These are phyloP conservation scores for Tetragonisca angustula DNA, from an alignment of 2,888 invertebrate genomes.

Conservation along the genomic window DNA sequence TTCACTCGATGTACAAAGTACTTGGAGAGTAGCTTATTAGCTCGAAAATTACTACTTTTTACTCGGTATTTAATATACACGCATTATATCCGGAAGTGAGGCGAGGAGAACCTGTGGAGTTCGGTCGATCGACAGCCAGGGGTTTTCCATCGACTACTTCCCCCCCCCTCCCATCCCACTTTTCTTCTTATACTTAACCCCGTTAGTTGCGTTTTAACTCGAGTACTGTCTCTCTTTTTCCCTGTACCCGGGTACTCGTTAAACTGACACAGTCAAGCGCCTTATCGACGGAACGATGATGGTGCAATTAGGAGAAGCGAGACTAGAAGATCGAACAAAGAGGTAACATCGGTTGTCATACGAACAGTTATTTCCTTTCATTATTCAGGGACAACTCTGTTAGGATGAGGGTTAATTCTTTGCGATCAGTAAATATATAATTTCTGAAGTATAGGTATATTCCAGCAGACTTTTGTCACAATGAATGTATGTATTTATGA, in stretches of 20 bases:
- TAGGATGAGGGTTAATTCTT: too few relatives aligned
- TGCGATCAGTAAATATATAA: too few relatives aligned
- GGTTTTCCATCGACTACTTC: not conserved
- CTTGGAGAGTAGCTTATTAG: slow-evolving; percentile 49
- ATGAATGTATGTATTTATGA: too few relatives aligned
- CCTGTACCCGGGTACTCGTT: slow-evolving; percentile 62
- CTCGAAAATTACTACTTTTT: slow-evolving; percentile 53
- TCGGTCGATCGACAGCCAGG: slow-evolving; percentile 6
- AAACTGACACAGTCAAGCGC: slow-evolving; percentile 63
- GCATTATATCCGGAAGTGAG: slow-evolving; percentile 13
- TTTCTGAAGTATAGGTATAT: too few relatives aligned
- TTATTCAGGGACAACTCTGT: not conserved
- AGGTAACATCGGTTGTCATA: slow-evolving; percentile 1
- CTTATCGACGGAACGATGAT: slow-evolving; percentile 66
- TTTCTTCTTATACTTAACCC: slow-evolving; percentile 53
- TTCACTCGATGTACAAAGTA: slow-evolving; percentile 64
- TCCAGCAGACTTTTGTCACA: too few relatives aligned
- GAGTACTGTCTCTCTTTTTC: slow-evolving; percentile 61
- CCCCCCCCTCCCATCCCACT: not conserved
- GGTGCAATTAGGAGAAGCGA: slow-evolving; percentile 5
- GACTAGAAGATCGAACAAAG: slow-evolving; percentile 1
- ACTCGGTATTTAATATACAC: slow-evolving; percentile 50
- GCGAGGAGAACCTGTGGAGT: not conserved
- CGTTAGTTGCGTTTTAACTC: slow-evolving; percentile 58
- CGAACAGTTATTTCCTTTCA: not conserved